phyloP scores from a whole-genome alignment of 2,888 invertebrate species.

The Pollenia griseotomentosa region DNA sequence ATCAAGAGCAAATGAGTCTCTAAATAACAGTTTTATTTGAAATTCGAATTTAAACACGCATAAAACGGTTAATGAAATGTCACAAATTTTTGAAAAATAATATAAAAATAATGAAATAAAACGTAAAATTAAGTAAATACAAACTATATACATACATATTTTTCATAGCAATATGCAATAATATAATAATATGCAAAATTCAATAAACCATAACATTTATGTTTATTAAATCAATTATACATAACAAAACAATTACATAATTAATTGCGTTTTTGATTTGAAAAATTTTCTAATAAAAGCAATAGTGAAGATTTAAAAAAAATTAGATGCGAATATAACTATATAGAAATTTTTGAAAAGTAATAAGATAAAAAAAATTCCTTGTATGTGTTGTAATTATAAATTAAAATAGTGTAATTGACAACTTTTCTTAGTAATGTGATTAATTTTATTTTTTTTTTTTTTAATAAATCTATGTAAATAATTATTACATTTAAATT shows the following conservation, averaged over 20 bases:
- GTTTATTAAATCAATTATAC: background rate
- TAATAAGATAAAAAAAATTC: too few relatives aligned
- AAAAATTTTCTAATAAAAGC: too few relatives aligned
- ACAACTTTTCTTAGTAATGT: too few relatives aligned
- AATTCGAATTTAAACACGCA: slow-evolving; percentile 68
- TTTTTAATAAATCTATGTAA: too few relatives aligned
- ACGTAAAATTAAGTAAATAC: slow-evolving; percentile 31
- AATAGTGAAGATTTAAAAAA: too few relatives aligned
- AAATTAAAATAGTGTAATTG: too few relatives aligned
- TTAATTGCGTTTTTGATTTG: background rate
- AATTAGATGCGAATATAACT: too few relatives aligned
- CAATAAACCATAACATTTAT: background rate
- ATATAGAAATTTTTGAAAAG: too few relatives aligned
- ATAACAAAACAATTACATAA: slow-evolving; percentile 13
- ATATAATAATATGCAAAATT: slow-evolving; percentile 23
- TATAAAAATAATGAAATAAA: slow-evolving; percentile 46
- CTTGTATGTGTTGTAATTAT: too few relatives aligned
- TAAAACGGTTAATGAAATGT: slow-evolving; percentile 62
- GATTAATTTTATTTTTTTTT: too few relatives aligned
- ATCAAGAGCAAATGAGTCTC: slow-evolving; percentile 65
- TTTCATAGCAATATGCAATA: slow-evolving; percentile 5
- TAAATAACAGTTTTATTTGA: slow-evolving; percentile 72
- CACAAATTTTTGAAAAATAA: slow-evolving; percentile 41
- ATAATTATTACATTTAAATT: too few relatives aligned
- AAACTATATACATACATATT: background rate